phyloP scores from a whole-genome alignment of 2,888 invertebrate species.

The Eurytoma adleriae region DNA sequence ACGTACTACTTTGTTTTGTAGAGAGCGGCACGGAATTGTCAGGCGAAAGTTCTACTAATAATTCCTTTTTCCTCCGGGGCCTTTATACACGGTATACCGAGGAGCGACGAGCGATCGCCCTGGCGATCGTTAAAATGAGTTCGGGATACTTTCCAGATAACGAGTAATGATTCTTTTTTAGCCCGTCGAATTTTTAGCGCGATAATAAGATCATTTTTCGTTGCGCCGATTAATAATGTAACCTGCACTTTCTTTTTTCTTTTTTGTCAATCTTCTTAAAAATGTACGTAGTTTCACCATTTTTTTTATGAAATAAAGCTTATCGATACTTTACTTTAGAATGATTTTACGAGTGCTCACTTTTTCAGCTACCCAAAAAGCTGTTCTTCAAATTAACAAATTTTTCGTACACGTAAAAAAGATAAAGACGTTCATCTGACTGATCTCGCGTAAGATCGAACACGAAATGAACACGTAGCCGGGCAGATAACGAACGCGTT shows the following conservation, averaged over 20 bases:
- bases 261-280: not conserved
- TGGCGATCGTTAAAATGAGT: constrained; percentile 35
- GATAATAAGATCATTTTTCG: no score
- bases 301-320: no score
- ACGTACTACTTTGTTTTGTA: constrained; percentile 57
- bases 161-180: not conserved
- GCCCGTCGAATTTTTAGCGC: no score
- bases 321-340: no score
- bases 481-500: constrained; percentile 22
- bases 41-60: constrained; percentile 58
- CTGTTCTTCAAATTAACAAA: no score
- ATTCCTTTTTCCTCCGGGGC: constrained; percentile 47
- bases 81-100: constrained; percentile 3
- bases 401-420: no score
- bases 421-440: no score
- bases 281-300: no score
- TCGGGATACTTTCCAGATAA: not conserved
- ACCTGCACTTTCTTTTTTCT: not conserved
- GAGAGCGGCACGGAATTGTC: constrained; percentile 55
- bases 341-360: no score
- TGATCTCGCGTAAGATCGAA: not conserved
- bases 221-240: not conserved
- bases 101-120: constrained; percentile 34
- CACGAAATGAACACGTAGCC: not conserved
- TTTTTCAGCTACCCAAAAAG: no score